Base-by-base conservation (phyloP, 2,888 invertebrate genomes). In the Acanthoscelides obtectus region DNA sequence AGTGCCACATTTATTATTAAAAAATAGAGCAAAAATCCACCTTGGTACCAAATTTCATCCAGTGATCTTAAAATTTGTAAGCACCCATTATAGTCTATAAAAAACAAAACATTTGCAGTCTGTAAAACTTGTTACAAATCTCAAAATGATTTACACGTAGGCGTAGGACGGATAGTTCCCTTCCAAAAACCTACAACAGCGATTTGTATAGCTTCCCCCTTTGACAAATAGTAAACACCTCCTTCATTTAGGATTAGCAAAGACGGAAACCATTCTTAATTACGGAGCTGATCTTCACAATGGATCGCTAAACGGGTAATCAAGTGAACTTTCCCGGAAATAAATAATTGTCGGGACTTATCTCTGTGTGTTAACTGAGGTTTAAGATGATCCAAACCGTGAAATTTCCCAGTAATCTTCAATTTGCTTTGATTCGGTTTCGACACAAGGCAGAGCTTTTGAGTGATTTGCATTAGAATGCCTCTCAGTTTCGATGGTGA, bases 321-420 rank as follows among this genome's bases (percentile, higher is more conserved):
- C 82, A 81, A 77, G 81, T 80, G 82, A 69, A 82, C 78, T 78
- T 75, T 74, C 73, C 75, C 76, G 82, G 82, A 82, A 83, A 82
- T 83, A 83, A 82, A 83, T 83, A 82, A 83, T 83, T 82, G 83
- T 81, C 79, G 78, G 79, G 81, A 82, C 81, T 81, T 82, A 81
- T 82, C 80, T 78, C 76, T 75, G 77, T 79, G 75, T 77, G 76
- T 45, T 45, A 45, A 76, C 73, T 71, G 73, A 45, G 45, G 45
- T 6, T 45, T 45, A 45, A 4, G 17, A 45, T 45, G 45, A 45
- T 45, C 45, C 12, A 45, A 45, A 45, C 45, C 45, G 45, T 45
- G 45, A 45, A 45, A 45, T 45, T 45, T 45, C 45, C 12, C 45
- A 45, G 8, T 45, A 45, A 45, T 45, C 45, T 12, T 45, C 45